These are phyloP conservation scores for Carduelis carduelis DNA, from an alignment of 2,797 vertebrate species.

Conservation along the genomic window DNA sequence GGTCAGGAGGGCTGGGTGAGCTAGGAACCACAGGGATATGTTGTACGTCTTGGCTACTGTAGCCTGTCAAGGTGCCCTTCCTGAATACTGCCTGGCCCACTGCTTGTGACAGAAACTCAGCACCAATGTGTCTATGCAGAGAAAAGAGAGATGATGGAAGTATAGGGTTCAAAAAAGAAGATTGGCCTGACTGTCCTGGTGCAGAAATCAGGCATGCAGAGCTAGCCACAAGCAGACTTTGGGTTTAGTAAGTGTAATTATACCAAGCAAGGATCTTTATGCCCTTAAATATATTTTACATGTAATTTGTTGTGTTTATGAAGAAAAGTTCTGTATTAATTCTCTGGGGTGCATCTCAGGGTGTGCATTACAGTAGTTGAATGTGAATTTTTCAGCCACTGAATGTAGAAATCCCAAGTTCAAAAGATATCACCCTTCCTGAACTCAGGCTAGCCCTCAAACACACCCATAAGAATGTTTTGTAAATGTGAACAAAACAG, in stretches of 20 bases:
- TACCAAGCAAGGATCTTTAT: background rate
- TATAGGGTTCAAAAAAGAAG: background rate
- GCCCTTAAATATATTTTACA: background rate
- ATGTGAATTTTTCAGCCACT: background rate
- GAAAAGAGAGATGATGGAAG: background rate
- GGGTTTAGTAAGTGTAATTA: background rate
- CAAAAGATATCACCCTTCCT: background rate
- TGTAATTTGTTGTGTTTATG: background rate
- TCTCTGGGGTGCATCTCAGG: background rate
- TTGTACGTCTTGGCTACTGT: background rate
- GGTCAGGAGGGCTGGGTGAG: background rate
- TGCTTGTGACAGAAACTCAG: background rate
- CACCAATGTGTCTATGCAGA: background rate
- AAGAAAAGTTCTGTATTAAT: background rate
- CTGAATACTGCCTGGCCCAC: background rate
- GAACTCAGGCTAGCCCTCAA: background rate
- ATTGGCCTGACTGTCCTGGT: background rate
- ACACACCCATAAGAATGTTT: background rate
- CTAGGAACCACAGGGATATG: background rate
- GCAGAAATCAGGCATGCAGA: background rate
- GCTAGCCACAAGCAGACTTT: background rate
- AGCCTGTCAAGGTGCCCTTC: background rate
- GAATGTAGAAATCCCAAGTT: background rate
- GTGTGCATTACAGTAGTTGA: background rate
- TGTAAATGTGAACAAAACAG: background rate